Percentiles rank a stretch among this genome's conserved stretches.
These are phyloP conservation scores for Cosmia pyralina DNA, from an alignment of 2,888 invertebrate species.

Conservation along the genomic window DNA sequence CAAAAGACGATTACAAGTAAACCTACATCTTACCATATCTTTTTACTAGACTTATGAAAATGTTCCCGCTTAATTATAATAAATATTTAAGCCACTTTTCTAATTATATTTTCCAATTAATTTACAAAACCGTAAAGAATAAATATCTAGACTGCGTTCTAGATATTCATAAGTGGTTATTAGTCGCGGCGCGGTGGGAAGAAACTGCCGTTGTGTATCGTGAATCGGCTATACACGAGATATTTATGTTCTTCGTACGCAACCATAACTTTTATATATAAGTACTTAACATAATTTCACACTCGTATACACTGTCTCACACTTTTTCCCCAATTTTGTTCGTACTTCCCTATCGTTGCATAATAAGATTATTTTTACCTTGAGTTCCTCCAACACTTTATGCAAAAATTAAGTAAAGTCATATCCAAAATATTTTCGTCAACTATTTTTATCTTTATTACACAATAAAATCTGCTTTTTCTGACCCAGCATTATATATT, in stretches of 20 bases:
- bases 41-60: not conserved
- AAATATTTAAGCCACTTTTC: not conserved
- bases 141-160: conserved; percentile 30
- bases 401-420: conserved; percentile 36
- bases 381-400: conserved; percentile 36
- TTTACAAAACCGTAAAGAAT: conserved; percentile 17
- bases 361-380: conserved; percentile 62
- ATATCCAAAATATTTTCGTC: not conserved
- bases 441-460: not conserved
- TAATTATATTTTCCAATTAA: conserved; percentile 11
- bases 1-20: not conserved
- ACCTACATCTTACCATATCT: not conserved
- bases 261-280: conserved; percentile 60
- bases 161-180: conserved; percentile 43
- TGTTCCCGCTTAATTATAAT: not conserved
- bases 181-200: conserved; percentile 15
- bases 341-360: conserved; percentile 54
- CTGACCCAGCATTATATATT: no score
- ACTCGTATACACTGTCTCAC: conserved; percentile 46
- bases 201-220: conserved; percentile 34
- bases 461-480: not conserved
- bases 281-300: conserved; percentile 67
- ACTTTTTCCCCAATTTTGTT: conserved; percentile 55
- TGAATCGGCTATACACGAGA: conserved; percentile 53
- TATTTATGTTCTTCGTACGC: conserved; percentile 55